Evolutionary conservation across 2,888 invertebrate species (phyloP).

Genomic region (Megaustenia siamemsis): DNA sequence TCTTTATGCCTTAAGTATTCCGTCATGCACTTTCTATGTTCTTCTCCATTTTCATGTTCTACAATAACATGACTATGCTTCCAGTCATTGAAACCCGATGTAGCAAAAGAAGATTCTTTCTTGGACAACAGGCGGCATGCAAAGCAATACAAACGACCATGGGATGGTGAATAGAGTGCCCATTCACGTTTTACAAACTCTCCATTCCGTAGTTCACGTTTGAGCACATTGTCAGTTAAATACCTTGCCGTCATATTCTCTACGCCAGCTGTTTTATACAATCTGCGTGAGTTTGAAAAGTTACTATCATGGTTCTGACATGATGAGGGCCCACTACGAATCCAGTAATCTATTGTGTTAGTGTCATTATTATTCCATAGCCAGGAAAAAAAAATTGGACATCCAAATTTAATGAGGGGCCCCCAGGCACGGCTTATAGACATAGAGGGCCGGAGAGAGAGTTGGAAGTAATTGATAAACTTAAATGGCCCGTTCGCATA

Average conservation of each 20-base stretch:
- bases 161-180: background rate
- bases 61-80: background rate
- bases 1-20: background rate
- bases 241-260: background rate
- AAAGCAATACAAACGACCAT: constrained; percentile 2
- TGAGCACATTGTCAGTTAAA: background rate
- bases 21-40: background rate
- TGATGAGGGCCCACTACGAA: background rate
- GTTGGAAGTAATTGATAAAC: too few species aligned
- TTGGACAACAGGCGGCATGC: background rate
- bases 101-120: constrained; percentile 7
- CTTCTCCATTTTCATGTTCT: constrained; percentile 4
- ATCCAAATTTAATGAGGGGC: too few species aligned
- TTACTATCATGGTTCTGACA: background rate
- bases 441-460: too few species aligned
- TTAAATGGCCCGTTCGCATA: too few species aligned
- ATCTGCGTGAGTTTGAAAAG: constrained; percentile 10
- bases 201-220: constrained; percentile 16
- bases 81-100: background rate
- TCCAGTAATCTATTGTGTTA: constrained; percentile 8
- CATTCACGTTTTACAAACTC: constrained; percentile 7
- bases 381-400: too few species aligned
- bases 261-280: background rate
- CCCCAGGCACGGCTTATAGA: too few species aligned
- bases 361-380: background rate